Evolutionary conservation across 2,888 invertebrate genomes (phyloP).

Genomic region (Petrophora chlorosata): DNA sequence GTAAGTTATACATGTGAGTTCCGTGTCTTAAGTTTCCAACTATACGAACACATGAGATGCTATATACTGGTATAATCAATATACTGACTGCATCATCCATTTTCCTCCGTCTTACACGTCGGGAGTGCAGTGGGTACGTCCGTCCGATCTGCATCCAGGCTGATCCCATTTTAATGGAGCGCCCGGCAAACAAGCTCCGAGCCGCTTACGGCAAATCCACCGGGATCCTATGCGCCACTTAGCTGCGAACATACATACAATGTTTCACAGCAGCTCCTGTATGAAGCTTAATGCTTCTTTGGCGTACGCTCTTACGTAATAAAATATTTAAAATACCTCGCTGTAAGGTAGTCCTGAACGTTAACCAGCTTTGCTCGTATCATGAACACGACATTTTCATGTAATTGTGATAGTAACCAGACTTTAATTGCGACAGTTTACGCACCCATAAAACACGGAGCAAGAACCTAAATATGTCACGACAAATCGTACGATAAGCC

Average conservation of each 20-base stretch:
- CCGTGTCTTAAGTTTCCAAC: no score
- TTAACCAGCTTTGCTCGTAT: not conserved
- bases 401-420: slow-evolving; percentile 12
- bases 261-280: slow-evolving; percentile 52
- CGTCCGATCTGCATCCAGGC: slow-evolving; percentile 80
- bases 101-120: slow-evolving; percentile 49
- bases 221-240: slow-evolving; percentile 77
- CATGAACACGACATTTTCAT: slow-evolving; percentile 1
- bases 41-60: slow-evolving; percentile 1
- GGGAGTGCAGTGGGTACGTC: slow-evolving; percentile 55
- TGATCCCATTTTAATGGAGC: slow-evolving; percentile 84
- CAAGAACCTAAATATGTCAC: slow-evolving; percentile 40
- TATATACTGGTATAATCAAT: slow-evolving; percentile 30
- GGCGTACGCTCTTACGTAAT: slow-evolving; percentile 18
- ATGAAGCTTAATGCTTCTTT: slow-evolving; percentile 36
- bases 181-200: slow-evolving; percentile 81
- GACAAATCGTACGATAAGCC: slow-evolving; percentile 51
- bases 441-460: slow-evolving; percentile 25
- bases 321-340: no score
- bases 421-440: slow-evolving; percentile 20
- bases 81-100: slow-evolving; percentile 41
- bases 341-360: not conserved
- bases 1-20: no score
- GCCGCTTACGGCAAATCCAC: slow-evolving; percentile 81
- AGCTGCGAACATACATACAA: slow-evolving; percentile 63